Conservation (phyloP, 2,113 vertebrate genomes). For the Sylvietta virens region DNA sequence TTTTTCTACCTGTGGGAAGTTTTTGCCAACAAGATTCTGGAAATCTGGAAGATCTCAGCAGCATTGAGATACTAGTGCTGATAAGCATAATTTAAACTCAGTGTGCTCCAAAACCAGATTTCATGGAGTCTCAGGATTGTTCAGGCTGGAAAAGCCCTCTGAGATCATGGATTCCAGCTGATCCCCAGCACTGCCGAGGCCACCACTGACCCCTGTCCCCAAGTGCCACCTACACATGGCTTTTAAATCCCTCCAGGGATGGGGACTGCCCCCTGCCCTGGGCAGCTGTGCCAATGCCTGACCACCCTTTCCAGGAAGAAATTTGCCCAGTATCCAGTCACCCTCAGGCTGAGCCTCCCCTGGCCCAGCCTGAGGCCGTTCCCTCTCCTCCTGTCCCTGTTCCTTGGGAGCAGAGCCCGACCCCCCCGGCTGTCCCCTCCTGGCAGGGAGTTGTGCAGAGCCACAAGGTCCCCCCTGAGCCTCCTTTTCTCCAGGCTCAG, state of each 20-base stretch:
- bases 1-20: neutral
- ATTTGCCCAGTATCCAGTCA: neutral
- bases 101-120: neutral
- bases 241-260: neutral
- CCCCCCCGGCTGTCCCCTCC: neutral
- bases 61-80: neutral
- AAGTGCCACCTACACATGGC: neutral
- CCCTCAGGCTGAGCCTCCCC: fast-evolving
- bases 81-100: neutral
- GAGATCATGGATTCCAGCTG: neutral
- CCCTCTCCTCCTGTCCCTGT: neutral
- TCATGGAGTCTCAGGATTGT: neutral
- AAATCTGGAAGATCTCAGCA: neutral
- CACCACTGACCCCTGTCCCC: neutral
- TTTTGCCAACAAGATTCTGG: neutral
- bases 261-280: neutral
- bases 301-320: neutral
- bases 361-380: neutral
- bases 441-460: neutral
- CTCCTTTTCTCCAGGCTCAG: neutral
- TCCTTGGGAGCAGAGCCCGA: neutral
- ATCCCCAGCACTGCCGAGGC: neutral
- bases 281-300: neutral
- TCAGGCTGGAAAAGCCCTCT: neutral
- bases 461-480: neutral